Conservation (phyloP, 2,113 vertebrate genomes). For the Lethenteron camtschaticum region DNA sequence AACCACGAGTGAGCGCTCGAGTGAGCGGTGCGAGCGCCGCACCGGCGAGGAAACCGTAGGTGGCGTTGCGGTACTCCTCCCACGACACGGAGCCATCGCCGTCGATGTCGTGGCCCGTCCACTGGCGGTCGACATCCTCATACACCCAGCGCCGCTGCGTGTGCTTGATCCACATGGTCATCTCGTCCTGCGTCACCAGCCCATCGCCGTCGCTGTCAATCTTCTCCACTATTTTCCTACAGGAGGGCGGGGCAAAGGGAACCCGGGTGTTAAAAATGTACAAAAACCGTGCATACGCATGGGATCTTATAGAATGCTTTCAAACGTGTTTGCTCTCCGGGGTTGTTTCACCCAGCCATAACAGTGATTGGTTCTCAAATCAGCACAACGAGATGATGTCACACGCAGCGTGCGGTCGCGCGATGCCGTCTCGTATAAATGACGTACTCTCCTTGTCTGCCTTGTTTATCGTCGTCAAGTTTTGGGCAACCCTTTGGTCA, state of each 20-base stretch:
- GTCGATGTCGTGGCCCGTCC: slow-evolving; percentile 85
- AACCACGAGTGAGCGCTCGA: no score
- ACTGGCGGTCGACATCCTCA: slow-evolving; percentile 84
- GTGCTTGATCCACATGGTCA: slow-evolving; percentile 83
- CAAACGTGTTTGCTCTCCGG: no score
- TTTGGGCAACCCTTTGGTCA: no score
- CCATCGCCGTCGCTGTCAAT: slow-evolving; percentile 79
- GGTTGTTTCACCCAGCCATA: no score
- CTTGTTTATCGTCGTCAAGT: no score
- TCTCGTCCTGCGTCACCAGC: slow-evolving; percentile 65
- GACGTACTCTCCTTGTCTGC: no score
- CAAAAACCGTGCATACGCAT: no score
- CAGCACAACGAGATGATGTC: no score
- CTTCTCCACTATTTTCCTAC: slow-evolving; percentile 68
- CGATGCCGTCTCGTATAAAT: no score
- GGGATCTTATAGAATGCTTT: no score
- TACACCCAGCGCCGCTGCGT: slow-evolving; percentile 90
- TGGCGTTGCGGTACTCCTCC: slow-evolving; percentile 96
- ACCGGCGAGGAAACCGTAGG: slow-evolving; percentile 84
- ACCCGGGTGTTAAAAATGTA: not conserved
- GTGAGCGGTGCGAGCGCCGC: not conserved
- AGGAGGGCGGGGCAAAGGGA: not conserved
- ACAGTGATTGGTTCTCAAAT: no score
- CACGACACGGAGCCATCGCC: slow-evolving; percentile 60
- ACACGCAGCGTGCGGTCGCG: no score